Base-by-base conservation (phyloP, 1,140 invertebrate genomes). In the Drosophila bipectinata region DNA sequence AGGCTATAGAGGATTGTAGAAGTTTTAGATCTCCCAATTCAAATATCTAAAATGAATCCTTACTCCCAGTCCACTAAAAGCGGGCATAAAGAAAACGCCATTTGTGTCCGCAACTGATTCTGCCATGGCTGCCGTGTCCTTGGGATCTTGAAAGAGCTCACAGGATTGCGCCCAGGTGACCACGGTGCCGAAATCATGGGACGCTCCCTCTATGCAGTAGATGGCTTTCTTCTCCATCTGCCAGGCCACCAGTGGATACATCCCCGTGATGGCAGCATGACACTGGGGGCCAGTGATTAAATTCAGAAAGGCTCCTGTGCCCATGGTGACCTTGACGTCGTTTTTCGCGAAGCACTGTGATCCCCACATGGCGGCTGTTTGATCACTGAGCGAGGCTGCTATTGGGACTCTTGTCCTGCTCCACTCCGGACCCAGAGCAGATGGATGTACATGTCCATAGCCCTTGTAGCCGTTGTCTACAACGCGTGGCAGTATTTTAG, bases 211-310 rank as follows among this genome's bases (percentile, higher is more conserved):
- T 0, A 95, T 95, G 39, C 97, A 92, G 92, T 96, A 99, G 1
- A 95, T 92, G 24, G 79, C 28, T 9, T 57, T 49, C 1, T 54
- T 45, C 21, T 94, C 53, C 85, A 98, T 93, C 87, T 95, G 95
- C 98, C 98, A 99, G 0, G 95, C 98, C 34, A 99, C 95, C 7
- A 98, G 90, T 0, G 98, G 98, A 93, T 99, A 99, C 14, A 99
- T 93, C 0, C 96, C 96, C 34, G 93, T 92, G 4, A 97, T 91
- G 21, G 97, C 97, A 0, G 96, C 95, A 91, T 97, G 96, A 4
- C 97, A 95, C 32, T 94, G 92, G 5, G 72, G 76, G 1, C 96
- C 97, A 1, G 97, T 98, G 84, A 98, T 97, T 7, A 98, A 93
- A 90, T 99, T 95, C 1, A 99, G 91, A 91, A 99, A 99, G 1